Evolutionary conservation across 1,140 invertebrate species (phyloP), one percentile per base, ranked within the genome.

Genomic region (Papilio polytes): DNA sequence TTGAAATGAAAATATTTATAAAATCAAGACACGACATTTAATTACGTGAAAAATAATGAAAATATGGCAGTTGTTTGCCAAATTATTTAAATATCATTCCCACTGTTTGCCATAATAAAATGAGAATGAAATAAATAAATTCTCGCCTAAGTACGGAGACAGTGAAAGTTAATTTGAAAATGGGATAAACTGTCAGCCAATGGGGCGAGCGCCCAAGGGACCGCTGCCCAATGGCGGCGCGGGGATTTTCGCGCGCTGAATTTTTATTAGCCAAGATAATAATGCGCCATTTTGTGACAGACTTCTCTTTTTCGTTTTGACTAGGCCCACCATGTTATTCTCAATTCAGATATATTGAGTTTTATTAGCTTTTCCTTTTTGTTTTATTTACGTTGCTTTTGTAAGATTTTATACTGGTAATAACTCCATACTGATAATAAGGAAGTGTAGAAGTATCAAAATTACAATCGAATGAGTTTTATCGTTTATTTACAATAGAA

Each of bases 121-220:
- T 85, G 84, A 76, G 86, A 90, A 92, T 90, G 87, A 91, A 90
- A 92, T 91, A 94, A 93, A 94, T 94, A 91, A 91, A 90, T 90
- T 94, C 90, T 83, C 84, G 85, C 85, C 87, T 91, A 94, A 93
- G 80, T 86, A 88, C 88, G 83, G 85, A 82, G 90, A 90, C 90
- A 92, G 90, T 89, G 93, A 94, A 93, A 94, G 92, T 94, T 94
- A 94, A 94, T 94, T 94, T 94, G 92, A 94, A 94, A 94, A 94
- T 94, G 92, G 91, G 91, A 94, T 94, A 93, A 94, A 91, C 89
- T 91, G 85, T 78, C 89, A 84, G 85, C 93, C 93, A 94, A 94
- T 94, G 86, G 88, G 81, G 86, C 78, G 83, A 70, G 83, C 83
- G 85, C 89, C 84, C 92, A 82, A 80, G 91, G 92, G 89, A 89